Conservation (phyloP, 35 echinoderm and acorn worm genomes). For the Strongylocentrotus purpuratus region DNA sequence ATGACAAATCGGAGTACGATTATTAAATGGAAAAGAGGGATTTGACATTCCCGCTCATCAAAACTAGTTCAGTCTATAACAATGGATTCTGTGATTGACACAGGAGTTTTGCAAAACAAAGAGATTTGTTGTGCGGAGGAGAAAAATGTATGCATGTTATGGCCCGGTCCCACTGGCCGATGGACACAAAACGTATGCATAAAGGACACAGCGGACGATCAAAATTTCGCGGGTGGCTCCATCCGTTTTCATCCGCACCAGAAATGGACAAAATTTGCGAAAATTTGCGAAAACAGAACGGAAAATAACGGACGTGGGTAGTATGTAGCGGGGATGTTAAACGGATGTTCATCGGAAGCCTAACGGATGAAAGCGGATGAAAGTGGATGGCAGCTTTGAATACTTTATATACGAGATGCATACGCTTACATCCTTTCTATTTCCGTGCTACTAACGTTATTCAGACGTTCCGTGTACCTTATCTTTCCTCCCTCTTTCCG, state of each 20-base stretch:
- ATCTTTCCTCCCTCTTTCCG: constrained; percentile 18
- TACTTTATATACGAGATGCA: constrained; percentile 40
- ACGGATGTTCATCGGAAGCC: no score
- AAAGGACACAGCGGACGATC: not conserved
- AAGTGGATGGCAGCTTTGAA: not conserved
- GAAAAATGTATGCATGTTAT: no score
- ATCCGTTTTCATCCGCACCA: not conserved
- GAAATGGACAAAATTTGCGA: not conserved
- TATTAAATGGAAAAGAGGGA: no score
- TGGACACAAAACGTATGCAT: constrained; percentile 28
- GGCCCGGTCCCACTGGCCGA: constrained; percentile 30
- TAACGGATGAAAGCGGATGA: no score
- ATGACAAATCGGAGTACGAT: no score
- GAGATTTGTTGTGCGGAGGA: no score
- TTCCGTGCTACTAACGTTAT: constrained; percentile 38
- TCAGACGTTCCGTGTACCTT: constrained; percentile 28
- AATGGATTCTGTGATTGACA: no score
- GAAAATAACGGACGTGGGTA: no score
- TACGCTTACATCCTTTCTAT: constrained; percentile 37
- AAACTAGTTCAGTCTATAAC: no score
- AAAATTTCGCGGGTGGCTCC: not conserved
- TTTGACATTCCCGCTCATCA: no score
- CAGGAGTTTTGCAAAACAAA: no score
- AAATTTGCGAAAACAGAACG: not conserved
- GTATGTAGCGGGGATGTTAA: no score